phyloP scores from a whole-genome alignment of 1,140 invertebrate genomes.

The Mercenaria mercenaria region DNA sequence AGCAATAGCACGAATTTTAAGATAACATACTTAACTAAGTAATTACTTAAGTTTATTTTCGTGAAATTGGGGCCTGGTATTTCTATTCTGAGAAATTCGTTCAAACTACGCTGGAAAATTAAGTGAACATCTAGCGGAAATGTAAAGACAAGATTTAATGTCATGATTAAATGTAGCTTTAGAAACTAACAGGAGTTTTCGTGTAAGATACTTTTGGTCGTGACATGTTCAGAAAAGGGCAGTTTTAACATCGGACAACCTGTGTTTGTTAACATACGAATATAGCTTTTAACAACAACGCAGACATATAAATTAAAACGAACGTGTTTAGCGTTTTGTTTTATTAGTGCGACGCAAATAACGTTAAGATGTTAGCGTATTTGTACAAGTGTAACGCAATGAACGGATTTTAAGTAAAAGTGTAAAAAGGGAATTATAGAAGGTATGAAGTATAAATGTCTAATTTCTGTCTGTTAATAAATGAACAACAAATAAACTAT shows the following conservation, averaged over 20 bases:
- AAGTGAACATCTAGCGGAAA: constrained; percentile 13
- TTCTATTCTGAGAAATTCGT: not conserved
- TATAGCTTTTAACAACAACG: not conserved
- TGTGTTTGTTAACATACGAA: not conserved
- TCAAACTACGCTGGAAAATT: not conserved
- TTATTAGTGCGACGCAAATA: not conserved
- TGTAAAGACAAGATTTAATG: not conserved
- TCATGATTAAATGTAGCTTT: not conserved
- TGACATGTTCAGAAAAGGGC: constrained; percentile 9
- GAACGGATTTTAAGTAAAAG: not conserved
- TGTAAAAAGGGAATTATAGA: not conserved
- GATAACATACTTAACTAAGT: no score
- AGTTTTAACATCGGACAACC: not conserved
- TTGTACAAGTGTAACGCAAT: no score
- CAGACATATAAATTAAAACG: constrained; percentile 5
- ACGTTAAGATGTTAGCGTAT: not conserved
- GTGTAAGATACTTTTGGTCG: not conserved
- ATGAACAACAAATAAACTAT: no score
- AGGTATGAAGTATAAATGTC: no score
- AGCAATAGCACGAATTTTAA: no score
- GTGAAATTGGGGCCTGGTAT: no score
- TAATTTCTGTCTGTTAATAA: no score
- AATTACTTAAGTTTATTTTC: no score
- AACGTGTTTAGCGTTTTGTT: not conserved
- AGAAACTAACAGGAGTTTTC: constrained; percentile 12